These are phyloP conservation scores for Riparia riparia DNA, from an alignment of 2,113 vertebrate species.

Conservation along the genomic window DNA sequence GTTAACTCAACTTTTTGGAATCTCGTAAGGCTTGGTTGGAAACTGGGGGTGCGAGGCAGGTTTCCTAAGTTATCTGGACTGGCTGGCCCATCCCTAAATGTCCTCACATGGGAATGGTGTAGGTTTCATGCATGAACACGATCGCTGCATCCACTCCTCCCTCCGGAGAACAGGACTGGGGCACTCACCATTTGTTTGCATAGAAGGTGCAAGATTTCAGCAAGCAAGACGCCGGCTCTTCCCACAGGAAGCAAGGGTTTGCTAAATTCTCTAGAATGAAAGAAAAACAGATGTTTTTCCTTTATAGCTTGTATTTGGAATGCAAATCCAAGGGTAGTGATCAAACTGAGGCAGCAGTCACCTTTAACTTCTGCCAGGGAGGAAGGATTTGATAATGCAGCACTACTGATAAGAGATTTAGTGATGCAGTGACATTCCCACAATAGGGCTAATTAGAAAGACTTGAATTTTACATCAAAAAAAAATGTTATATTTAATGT, in stretches of 20 bases:
- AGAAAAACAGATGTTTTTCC: background rate
- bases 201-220: constrained; percentile 99
- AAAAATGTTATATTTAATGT: background rate
- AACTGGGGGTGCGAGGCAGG: background rate
- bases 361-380: background rate
- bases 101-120: background rate
- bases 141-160: background rate
- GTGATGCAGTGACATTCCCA: background rate
- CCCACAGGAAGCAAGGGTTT: constrained; percentile 97
- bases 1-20: background rate
- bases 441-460: background rate
- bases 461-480: background rate
- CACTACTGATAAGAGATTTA: background rate
- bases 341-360: background rate
- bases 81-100: background rate
- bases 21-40: background rate
- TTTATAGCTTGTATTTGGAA: background rate
- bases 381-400: background rate
- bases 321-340: background rate
- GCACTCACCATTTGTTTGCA: constrained; percentile 98
- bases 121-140: background rate
- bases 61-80: background rate
- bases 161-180: background rate
- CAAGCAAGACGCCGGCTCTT: constrained; percentile 94
- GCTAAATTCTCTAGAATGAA: constrained; percentile 92